Base-by-base conservation (phyloP, 2,888 invertebrate genomes). In the Synergus itoensis region DNA sequence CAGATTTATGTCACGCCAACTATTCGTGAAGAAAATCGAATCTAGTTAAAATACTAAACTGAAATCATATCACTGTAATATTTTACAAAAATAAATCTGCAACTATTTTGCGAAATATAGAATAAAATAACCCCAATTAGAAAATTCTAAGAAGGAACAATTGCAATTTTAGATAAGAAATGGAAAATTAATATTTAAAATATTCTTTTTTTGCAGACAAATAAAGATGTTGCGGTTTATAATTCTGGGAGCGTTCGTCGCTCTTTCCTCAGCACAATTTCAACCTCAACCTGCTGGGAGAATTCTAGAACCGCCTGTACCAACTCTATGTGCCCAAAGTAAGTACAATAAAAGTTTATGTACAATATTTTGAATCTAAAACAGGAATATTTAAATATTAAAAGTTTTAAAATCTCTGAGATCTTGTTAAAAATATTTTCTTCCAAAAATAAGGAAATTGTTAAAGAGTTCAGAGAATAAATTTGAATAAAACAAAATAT, bases 251-350 rank as follows among this genome's bases (percentile, higher is more conserved):
- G 87, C 89, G 84, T 88, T 94, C 80, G 88, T 93, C 80, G 93
- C 93, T 80, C 87, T 93, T 84, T 92, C 93, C 77, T 91, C 93
- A 81, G 96, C 95, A 77, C 96, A 97, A 92, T 96, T 96, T 92
- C 87, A 85, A 45, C 85, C 88, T 40, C 89, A 90, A 84, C 95
- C 95, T 77, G 95, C 95, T 89, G 96, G 96, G 45, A 94, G 97
- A 85, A 95, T 96, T 89, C 92, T 97, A 87, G 97, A 97, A 91
- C 95, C 96, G 14, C 97, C 97, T 4, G 94, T 96, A 81, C 96
- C 97, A 18, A 93, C 94, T 36, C 93, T 95, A 65, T 97, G 97
- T 88, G 95, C 96, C 18, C 95, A 96, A 91, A 94, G 97, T 96
- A 93, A 96, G 90, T 88, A 45, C 14, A 12, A 14, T 45, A 45